Percentiles rank a stretch among this genome's conserved stretches.
These are phyloP conservation scores for Lagopus leucura DNA, from an alignment of 2,113 vertebrate genomes.

Conservation along the genomic window DNA sequence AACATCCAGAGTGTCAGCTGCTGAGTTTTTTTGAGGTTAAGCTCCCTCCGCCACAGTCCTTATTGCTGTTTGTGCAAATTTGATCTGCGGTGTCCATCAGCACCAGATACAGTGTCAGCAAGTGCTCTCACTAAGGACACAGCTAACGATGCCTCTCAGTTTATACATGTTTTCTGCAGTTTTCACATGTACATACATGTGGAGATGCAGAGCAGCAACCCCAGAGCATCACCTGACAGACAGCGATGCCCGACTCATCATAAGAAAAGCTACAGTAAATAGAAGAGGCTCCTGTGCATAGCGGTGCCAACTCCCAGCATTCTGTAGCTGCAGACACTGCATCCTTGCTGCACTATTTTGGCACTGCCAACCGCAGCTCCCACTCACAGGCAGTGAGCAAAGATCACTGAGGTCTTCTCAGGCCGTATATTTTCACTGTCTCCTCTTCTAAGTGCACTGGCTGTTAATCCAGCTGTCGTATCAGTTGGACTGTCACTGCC, in stretches of 20 bases:
- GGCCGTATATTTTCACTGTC: background rate
- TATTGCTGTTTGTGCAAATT: slow-evolving; percentile 45
- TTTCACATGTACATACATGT: background rate
- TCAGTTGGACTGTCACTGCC: background rate
- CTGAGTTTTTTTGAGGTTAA: slow-evolving; percentile 33
- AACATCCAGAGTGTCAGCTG: background rate
- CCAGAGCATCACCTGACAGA: background rate
- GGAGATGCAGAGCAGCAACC: background rate
- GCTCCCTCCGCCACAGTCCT: background rate
- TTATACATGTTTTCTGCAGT: background rate
- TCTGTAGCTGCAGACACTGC: background rate
- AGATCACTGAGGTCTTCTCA: background rate
- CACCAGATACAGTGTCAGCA: background rate
- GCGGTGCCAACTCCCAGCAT: background rate
- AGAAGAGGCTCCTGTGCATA: background rate
- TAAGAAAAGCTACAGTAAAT: background rate
- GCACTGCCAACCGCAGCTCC: rapidly evolving
- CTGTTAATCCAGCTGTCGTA: background rate
- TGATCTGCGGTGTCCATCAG: slow-evolving; percentile 32
- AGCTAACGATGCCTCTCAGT: background rate
- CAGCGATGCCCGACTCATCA: too few species aligned
- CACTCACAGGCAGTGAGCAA: rapidly evolving
- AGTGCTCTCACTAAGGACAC: background rate
- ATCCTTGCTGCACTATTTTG: background rate
- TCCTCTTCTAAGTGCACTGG: background rate